These are phyloP conservation scores for Delphinus delphis DNA, from an alignment of 2,113 vertebrate genomes.

Conservation along the genomic window DNA sequence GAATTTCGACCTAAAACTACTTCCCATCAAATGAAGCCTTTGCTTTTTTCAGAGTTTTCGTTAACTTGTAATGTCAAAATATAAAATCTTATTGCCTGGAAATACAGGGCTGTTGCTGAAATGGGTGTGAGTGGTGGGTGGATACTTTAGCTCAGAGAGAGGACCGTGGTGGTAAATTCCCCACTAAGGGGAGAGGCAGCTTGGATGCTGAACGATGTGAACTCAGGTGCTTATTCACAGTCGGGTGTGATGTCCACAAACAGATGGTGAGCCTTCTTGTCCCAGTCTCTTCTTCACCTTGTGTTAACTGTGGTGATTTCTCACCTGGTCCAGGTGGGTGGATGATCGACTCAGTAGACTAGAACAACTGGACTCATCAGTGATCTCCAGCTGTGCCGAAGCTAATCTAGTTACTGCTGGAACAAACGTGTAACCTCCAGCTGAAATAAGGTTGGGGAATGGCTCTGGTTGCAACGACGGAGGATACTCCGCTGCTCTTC, in stretches of 20 bases:
- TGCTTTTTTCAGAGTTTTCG: neutral
- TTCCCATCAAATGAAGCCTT: neutral
- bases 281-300: neutral
- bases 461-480: neutral
- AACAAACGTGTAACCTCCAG: neutral
- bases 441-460: neutral
- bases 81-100: neutral
- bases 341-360: neutral
- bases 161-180: neutral
- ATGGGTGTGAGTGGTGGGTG: rapidly evolving
- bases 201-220: neutral
- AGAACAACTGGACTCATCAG: rapidly evolving
- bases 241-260: neutral
- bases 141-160: neutral
- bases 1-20: neutral
- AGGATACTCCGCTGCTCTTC: neutral
- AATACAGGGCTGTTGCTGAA: neutral
- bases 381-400: neutral
- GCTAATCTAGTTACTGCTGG: neutral
- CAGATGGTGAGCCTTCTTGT: neutral
- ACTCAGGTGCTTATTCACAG: neutral
- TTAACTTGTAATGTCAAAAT: neutral
- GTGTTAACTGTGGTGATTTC: rapidly evolving
- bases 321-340: neutral
- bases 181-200: neutral